Evolutionary conservation across 1,140 invertebrate species (phyloP).

Genomic region (Apis cerana): DNA sequence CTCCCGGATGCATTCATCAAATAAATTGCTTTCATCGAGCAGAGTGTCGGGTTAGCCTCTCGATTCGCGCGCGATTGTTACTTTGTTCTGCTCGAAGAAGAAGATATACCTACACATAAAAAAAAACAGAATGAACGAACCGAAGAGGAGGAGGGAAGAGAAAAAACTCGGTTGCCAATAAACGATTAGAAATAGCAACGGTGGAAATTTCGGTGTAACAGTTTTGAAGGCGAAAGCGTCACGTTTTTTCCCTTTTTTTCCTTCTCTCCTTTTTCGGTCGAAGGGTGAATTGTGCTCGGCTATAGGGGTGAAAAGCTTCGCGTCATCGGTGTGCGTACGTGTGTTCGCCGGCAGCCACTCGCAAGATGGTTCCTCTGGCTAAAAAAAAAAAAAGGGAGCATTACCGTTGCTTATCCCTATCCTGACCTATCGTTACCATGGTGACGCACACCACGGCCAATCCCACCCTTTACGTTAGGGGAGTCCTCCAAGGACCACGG

Average conservation of each 20-base stretch:
- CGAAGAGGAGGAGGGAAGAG: neutral
- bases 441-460: conserved; percentile 56
- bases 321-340: conserved; percentile 47
- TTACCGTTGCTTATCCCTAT: conserved; percentile 69
- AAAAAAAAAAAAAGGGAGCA: conserved; percentile 63
- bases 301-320: conserved; percentile 52
- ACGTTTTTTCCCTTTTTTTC: conserved; percentile 6
- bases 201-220: conserved; percentile 30
- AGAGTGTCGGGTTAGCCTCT: conserved; percentile 47
- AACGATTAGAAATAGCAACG: conserved; percentile 20
- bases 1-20: conserved; percentile 50
- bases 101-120: neutral
- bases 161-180: neutral
- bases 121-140: too few relatives aligned
- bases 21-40: conserved; percentile 52
- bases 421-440: conserved; percentile 69
- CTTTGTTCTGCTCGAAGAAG: conserved; percentile 23
- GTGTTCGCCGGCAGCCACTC: conserved; percentile 35
- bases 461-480: conserved; percentile 65
- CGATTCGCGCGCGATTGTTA: conserved; percentile 46
- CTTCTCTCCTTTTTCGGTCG: conserved; percentile 6
- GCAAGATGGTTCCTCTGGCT: conserved; percentile 71
- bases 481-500: conserved; percentile 56
- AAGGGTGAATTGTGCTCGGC: conserved; percentile 25
- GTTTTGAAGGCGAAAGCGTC: conserved; percentile 22